Conservation (phyloP, 2,113 vertebrate species). For the Onychostoma macrolepis region DNA sequence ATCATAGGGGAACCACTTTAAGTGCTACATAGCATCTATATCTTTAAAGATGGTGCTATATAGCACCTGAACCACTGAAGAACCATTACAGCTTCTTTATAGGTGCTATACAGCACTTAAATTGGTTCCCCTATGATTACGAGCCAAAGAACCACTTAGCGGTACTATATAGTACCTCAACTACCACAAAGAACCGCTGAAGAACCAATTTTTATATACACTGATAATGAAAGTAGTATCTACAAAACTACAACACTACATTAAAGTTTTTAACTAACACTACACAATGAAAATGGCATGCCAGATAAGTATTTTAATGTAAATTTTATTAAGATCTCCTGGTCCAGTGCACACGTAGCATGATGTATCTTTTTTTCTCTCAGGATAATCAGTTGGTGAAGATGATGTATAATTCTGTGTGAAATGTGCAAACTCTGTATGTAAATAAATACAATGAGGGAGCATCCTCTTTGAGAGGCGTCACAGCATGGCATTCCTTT, state of each 20-base stretch:
- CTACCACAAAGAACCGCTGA: too few species aligned
- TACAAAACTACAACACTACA: background rate
- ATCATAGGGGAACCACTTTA: too few species aligned
- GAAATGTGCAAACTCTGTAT: background rate
- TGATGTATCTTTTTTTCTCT: background rate
- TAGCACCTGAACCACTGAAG: too few species aligned
- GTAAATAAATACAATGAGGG: constrained; percentile 5
- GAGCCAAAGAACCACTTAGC: too few species aligned
- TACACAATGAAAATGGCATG: background rate
- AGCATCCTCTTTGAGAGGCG: background rate
- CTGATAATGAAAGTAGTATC: too few species aligned
- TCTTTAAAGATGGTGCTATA: too few species aligned
- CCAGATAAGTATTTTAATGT: background rate
- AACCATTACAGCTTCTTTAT: too few species aligned
- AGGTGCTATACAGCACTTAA: too few species aligned
- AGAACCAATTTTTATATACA: too few species aligned
- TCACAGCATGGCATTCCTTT: constrained; percentile 5
- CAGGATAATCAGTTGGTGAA: background rate
- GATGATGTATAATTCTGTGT: constrained; percentile 16
- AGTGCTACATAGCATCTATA: too few species aligned
- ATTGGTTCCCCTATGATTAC: too few species aligned
- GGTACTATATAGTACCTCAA: too few species aligned
- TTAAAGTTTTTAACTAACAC: background rate
- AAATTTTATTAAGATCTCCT: background rate
- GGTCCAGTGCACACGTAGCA: background rate